Evolutionary conservation across 2,888 invertebrate species (phyloP), one percentile per base, ranked within the genome.

Genomic region (Nomada fucata): DNA sequence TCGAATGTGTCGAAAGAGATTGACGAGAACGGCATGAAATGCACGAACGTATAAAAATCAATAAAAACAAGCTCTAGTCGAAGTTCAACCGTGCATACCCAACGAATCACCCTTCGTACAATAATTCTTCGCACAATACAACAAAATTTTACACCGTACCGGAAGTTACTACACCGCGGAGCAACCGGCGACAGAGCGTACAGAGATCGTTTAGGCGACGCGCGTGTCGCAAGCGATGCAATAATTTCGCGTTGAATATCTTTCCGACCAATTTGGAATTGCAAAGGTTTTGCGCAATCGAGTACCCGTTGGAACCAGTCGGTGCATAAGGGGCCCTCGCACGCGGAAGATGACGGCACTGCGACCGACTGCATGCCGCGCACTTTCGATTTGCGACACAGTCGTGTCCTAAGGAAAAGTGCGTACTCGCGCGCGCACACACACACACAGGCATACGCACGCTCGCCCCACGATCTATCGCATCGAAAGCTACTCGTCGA

Each of bases 341-440:
- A 85, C 36, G 68, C 82, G 86, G 82, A 87, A 87, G 84, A 87
- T 81, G 72, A 76, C 52, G 70, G 73, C 68, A 73, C 57, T 53
- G 64, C 52, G 36, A 20, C 36, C 47, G 15, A 70, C 60, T 53
- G 52, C 60, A 60, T 42, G 18, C 78, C 20, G 72, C 55, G 76
- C 57, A 88, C 88, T 89, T 89, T 89, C 88, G 84, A 78, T 89
- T 88, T 76, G 72, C 79, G 60, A 75, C 70, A 57, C 64, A 76
- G 26, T 26, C 23, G 26, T 20, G 63, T 47, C 47, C 26, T 23
- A 3, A 50, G 63, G 71, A 82, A 79, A 76, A 71, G 71, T 69
- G 60, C 53, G 50, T 36, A 11, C 60, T 9, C 59, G 10, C 71
- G 26, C 59, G n/a, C 36, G 23, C 26, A 26, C 26, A 26, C 26